phyloP scores from a whole-genome alignment of 2,888 invertebrate species.

The Emmelina monodactyla region DNA sequence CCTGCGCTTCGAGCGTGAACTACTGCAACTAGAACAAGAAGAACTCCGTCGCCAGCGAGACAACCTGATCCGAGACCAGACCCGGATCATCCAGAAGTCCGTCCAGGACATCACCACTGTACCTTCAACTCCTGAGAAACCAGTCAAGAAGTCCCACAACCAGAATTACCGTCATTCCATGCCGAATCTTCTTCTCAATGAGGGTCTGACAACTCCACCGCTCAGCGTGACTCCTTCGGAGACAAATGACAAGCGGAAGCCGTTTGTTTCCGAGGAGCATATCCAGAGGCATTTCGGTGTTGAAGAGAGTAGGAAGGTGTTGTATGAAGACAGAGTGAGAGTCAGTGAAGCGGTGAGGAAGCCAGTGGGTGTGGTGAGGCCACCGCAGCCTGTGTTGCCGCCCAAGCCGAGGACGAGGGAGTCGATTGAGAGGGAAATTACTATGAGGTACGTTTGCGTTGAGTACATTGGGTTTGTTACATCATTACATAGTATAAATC shows the following conservation, averaged over 20 bases:
- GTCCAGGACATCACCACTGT: constrained; percentile 67
- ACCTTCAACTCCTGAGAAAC: constrained; percentile 38
- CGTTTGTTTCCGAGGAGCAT: constrained; percentile 55
- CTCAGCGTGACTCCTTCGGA: constrained; percentile 29
- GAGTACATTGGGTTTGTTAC: not conserved
- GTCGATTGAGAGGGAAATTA: constrained; percentile 54
- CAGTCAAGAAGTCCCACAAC: constrained; percentile 23
- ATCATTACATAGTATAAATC: too few relatives aligned
- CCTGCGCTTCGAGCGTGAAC: constrained; percentile 79
- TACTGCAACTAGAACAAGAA: constrained; percentile 79
- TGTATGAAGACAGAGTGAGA: constrained; percentile 35
- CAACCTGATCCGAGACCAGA: constrained; percentile 73
- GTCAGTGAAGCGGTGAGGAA: constrained; percentile 22
- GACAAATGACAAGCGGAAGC: constrained; percentile 47
- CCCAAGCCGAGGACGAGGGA: constrained; percentile 50
- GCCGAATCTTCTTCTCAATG: constrained; percentile 52
- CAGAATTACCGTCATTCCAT: constrained; percentile 53
- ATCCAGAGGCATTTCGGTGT: constrained; percentile 55
- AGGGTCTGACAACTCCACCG: constrained; percentile 30
- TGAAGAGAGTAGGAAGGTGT: constrained; percentile 46
- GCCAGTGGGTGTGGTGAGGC: constrained; percentile 21
- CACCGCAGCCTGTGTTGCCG: constrained; percentile 36
- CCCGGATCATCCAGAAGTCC: constrained; percentile 67
- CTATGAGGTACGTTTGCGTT: constrained; percentile 42
- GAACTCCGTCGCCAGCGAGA: constrained; percentile 78